Evolutionary conservation across 2,888 invertebrate genomes (phyloP).

Genomic region (Lasiommata megera): DNA sequence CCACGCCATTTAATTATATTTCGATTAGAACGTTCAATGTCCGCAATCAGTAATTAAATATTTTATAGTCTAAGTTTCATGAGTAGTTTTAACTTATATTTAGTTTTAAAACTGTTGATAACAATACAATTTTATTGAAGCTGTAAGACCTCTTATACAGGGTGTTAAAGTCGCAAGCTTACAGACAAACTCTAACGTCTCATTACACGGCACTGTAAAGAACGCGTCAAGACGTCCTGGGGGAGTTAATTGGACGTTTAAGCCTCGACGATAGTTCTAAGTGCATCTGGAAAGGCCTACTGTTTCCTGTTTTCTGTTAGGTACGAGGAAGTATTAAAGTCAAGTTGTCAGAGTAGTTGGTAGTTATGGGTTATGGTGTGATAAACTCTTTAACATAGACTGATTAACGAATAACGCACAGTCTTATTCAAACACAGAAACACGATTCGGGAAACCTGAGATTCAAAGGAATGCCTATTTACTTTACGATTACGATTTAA

Average conservation of each 20-base stretch:
- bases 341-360: neutral
- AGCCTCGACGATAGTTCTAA: constrained; percentile 3
- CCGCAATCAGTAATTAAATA: neutral
- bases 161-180: neutral
- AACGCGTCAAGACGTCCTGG: neutral
- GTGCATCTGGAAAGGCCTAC: constrained; percentile 5
- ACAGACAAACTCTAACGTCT: neutral
- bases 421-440: neutral
- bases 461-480: too few species aligned
- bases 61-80: neutral
- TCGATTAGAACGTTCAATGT: neutral
- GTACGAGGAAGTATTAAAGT: neutral
- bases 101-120: too few species aligned
- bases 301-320: neutral
- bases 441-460: too few species aligned
- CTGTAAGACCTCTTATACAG: neutral
- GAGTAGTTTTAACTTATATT: too few species aligned
- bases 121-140: too few species aligned
- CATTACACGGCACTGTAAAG: neutral
- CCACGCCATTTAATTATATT: neutral
- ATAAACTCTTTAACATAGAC: neutral
- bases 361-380: neutral
- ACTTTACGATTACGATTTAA: too few species aligned
- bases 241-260: constrained; percentile 12
- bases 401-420: neutral